phyloP scores from a whole-genome alignment of 2,113 vertebrate genomes.

The Oreochromis tanganicae region DNA sequence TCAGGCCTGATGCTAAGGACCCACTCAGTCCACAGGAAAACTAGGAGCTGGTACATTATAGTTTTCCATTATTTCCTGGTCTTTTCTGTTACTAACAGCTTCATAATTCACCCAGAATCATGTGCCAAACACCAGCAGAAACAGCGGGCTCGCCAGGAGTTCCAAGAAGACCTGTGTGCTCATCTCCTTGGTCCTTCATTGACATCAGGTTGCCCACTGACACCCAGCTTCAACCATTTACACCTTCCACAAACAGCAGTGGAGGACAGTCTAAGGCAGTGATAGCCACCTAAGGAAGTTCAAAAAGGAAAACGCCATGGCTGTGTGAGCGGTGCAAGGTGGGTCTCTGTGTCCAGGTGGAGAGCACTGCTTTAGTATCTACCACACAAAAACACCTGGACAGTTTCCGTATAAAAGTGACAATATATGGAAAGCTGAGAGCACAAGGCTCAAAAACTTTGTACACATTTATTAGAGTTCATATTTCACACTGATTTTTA shows the following conservation, averaged over 20 bases:
- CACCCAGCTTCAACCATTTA: not conserved
- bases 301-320: not conserved
- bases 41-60: not conserved
- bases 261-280: not conserved
- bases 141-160: accelerated
- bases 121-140: not conserved
- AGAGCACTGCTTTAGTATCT: not conserved
- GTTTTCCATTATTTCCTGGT: not conserved
- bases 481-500: not conserved
- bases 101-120: not conserved
- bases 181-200: not conserved
- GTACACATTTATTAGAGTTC: not conserved
- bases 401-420: not conserved
- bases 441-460: not conserved
- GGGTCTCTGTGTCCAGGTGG: not conserved
- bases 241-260: not conserved
- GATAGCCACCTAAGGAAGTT: not conserved
- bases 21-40: not conserved
- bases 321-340: not conserved
- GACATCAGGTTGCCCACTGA: not conserved
- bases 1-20: not conserved
- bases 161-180: not conserved
- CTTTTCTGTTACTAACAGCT: not conserved
- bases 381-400: not conserved
- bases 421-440: not conserved